phyloP scores from a whole-genome alignment of 2,797 vertebrate genomes.

The Chaetophractus vellerosus region DNA sequence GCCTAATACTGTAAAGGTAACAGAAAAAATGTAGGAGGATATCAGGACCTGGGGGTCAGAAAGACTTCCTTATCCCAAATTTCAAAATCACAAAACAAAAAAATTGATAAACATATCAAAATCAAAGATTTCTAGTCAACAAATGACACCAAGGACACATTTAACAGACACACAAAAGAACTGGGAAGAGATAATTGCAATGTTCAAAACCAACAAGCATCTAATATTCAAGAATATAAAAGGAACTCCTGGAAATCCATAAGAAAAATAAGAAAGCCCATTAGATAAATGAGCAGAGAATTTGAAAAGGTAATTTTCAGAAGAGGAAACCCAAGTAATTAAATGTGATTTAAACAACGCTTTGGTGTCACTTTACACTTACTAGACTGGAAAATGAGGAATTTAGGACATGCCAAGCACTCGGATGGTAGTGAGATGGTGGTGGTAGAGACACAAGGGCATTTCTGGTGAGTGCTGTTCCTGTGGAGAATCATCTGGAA shows the following conservation, averaged over 20 bases:
- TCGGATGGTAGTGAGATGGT: background rate
- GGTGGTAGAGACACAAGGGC: background rate
- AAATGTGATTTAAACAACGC: background rate
- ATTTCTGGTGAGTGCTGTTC: too few species aligned
- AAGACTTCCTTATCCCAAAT: background rate
- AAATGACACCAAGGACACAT: background rate
- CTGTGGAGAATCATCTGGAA: background rate
- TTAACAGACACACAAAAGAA: background rate
- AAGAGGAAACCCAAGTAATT: background rate
- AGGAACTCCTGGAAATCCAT: background rate
- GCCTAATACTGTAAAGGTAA: background rate
- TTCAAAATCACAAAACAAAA: background rate
- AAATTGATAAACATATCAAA: background rate
- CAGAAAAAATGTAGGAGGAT: background rate
- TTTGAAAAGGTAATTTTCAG: slow-evolving; percentile 46
- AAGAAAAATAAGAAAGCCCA: background rate
- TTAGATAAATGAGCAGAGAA: background rate
- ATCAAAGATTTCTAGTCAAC: background rate
- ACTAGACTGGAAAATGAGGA: slow-evolving; percentile 27
- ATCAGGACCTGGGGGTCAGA: background rate
- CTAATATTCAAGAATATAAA: slow-evolving; percentile 8
- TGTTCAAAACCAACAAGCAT: background rate
- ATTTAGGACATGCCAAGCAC: background rate
- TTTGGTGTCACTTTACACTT: background rate
- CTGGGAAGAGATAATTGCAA: background rate